Evolutionary conservation across 1,140 invertebrate species (phyloP).

Genomic region (Orchestia grillus): DNA sequence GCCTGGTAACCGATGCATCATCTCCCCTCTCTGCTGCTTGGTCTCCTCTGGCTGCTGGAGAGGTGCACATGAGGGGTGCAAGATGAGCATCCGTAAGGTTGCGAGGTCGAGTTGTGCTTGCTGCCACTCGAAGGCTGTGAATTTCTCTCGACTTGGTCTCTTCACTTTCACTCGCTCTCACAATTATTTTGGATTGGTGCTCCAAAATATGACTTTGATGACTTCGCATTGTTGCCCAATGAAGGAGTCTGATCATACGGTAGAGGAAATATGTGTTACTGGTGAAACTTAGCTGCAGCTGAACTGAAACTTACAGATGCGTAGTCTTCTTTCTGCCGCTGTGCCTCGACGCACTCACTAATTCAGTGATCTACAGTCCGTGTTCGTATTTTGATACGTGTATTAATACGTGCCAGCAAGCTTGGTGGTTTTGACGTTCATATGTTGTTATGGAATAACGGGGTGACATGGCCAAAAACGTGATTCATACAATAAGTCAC

Average conservation of each 20-base stretch:
- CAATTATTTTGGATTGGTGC: conserved; percentile 1
- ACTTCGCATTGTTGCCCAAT: neutral
- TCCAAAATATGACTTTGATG: neutral
- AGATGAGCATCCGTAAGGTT: neutral
- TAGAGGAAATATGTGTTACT: neutral
- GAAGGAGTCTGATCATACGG: neutral
- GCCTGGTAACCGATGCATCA: neutral
- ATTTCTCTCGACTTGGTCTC: neutral
- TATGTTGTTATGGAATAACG: no score
- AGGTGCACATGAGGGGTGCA: neutral
- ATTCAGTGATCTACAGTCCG: no score
- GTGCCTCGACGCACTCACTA: neutral
- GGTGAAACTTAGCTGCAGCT: neutral
- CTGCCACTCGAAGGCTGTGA: neutral
- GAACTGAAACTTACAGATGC: neutral
- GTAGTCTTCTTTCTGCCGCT: neutral
- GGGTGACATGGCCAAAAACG: no score
- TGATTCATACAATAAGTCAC: no score
- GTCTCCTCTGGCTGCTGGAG: neutral
- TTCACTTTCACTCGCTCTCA: neutral
- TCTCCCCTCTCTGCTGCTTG: neutral
- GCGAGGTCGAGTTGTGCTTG: neutral
- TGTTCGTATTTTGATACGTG: no score
- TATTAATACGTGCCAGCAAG: no score
- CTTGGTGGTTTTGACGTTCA: no score